Base-by-base conservation (phyloP, 2,113 vertebrate species). In the Empidonax traillii region DNA sequence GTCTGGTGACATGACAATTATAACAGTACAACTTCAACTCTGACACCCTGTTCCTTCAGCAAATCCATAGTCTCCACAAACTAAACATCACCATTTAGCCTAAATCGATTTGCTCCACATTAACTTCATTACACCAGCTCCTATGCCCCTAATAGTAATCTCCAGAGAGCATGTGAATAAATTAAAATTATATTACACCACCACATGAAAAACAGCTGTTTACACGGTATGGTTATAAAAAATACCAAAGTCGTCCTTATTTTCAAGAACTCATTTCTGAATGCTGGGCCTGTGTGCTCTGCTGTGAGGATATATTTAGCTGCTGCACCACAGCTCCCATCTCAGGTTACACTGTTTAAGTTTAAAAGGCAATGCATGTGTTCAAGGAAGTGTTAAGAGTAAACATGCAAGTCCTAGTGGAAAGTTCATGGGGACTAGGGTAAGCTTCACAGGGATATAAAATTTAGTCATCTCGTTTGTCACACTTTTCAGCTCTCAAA, bases 271-370 rank as follows among this genome's bases (percentile, higher is more conserved):
- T 31, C 14, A 28, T 72, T 67, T 86, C 43, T 46, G 66, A 77
- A 69, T 72, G 27, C 39, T 53, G 28, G 46, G 56, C 27, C 74
- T 47, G 21, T 47, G 55, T 27, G 75, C 65, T 78, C 49, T 73
- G 78, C 68, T 78, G 22, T 35, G 80, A 61, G 27, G 80, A 73
- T 91, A 83, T 86, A 90, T 92, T 96, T 89, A 87, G 78, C 74
- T 85, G 51, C 71, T 72, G 55, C 61, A 82, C 78, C 52, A 79
- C 47, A 87, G 80, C n/a, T 77, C 41, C 52, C 43, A 37, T 77
- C 94, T 97, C 93, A 69, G 37, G 68, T 96, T 96, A 94, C 96
- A 92, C 10, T 90, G 84, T 85, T 87, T 61, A 72, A 86, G 80
- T 90, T 72, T 81, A 78, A 76, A 77, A 93, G 87, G 89, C 93